Evolutionary conservation across 2,888 invertebrate genomes (phyloP).

Genomic region (Drosophila acutilabella): DNA sequence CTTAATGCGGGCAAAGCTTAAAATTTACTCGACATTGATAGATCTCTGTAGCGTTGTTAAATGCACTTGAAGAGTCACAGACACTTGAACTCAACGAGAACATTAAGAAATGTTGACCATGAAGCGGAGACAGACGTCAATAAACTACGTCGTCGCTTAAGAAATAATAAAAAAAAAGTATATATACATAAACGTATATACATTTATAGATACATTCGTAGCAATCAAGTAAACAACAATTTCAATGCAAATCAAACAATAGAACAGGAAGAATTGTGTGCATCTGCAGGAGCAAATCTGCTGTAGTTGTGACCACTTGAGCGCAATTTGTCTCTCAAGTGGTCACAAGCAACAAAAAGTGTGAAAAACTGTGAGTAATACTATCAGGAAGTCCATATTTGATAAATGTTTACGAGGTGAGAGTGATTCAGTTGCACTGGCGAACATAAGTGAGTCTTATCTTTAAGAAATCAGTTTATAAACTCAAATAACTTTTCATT

Average conservation of each 20-base stretch:
- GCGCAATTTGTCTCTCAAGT: slow-evolving; percentile 6
- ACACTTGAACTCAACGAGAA: slow-evolving; percentile 45
- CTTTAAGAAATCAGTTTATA: too few relatives aligned
- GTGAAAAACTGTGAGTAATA: slow-evolving; percentile 19
- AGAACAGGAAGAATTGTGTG: slow-evolving; percentile 34
- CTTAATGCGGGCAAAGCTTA: slow-evolving; percentile 1
- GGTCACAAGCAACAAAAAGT: background rate
- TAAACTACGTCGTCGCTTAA: slow-evolving; percentile 53
- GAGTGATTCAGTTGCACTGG: too few relatives aligned
- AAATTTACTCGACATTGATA: slow-evolving; percentile 33
- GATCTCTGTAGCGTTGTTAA: slow-evolving; percentile 26
- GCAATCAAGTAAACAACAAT: slow-evolving; percentile 66
- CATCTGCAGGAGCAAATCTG: slow-evolving; percentile 14
- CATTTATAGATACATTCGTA: slow-evolving; percentile 1
- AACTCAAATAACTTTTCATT: too few relatives aligned
- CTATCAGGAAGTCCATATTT: slow-evolving; percentile 16
- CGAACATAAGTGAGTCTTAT: too few relatives aligned
- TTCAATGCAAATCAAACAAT: slow-evolving; percentile 40
- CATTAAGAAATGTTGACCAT: slow-evolving; percentile 40
- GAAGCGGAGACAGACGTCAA: slow-evolving; percentile 48
- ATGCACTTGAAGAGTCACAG: slow-evolving; percentile 44
- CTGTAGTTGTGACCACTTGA: background rate
- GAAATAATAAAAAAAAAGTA: slow-evolving; percentile 4
- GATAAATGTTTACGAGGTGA: background rate
- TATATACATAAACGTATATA: background rate